phyloP scores from a whole-genome alignment of 92 coral and sea anemone genomes.

The Palythoa grandis region DNA sequence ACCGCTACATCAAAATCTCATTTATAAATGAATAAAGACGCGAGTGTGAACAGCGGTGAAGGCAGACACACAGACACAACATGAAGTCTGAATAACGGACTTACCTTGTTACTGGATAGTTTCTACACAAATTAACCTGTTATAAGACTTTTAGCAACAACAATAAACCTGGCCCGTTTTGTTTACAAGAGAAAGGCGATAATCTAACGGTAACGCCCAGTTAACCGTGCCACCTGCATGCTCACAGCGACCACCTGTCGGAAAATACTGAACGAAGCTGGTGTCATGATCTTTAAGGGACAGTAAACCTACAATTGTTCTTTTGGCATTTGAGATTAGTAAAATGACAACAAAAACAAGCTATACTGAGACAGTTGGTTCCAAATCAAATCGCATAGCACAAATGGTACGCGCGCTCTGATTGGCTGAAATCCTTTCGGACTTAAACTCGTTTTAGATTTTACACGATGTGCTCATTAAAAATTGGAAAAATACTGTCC shows the following conservation, averaged over 20 bases:
- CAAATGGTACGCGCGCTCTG: too few relatives aligned
- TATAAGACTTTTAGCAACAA: neutral
- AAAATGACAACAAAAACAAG: too few relatives aligned
- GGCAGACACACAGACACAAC: neutral
- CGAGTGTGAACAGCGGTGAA: neutral
- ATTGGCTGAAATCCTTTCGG: too few relatives aligned
- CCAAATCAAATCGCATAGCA: too few relatives aligned
- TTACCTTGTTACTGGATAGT: neutral
- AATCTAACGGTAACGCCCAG: conserved; percentile 26
- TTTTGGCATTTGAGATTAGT: conserved; percentile 2
- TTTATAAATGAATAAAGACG: too few relatives aligned
- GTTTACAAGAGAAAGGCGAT: conserved; percentile 7
- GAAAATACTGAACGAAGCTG: neutral
- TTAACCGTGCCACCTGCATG: conserved; percentile 32
- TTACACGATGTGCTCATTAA: too few relatives aligned
- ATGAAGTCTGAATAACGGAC: neutral
- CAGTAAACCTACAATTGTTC: neutral
- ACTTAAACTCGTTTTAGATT: too few relatives aligned
- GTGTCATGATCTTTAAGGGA: neutral
- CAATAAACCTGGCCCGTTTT: neutral
- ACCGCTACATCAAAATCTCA: too few relatives aligned
- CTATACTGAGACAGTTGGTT: too few relatives aligned
- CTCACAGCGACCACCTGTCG: conserved; percentile 19
- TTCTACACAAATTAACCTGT: neutral
- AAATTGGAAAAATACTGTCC: too few relatives aligned